These are phyloP conservation scores for Drosophila aldrichi DNA, from an alignment of 2,888 invertebrate genomes.

Conservation along the genomic window DNA sequence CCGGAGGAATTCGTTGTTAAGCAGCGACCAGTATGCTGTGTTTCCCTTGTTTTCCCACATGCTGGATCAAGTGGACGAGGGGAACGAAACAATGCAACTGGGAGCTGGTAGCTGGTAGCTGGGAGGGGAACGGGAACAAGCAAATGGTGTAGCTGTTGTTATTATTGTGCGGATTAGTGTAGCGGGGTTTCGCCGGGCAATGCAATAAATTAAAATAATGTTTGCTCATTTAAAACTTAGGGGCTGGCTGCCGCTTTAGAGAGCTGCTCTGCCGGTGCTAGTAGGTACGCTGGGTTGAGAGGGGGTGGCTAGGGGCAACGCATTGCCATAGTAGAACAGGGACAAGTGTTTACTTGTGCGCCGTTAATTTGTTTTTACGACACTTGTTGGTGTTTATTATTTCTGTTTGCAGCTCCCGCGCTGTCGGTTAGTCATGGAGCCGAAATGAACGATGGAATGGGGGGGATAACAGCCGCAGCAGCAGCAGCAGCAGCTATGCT, in stretches of 20 bases:
- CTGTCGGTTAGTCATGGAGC: slow-evolving; percentile 52
- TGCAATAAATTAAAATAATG: slow-evolving; percentile 72
- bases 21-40: slow-evolving; percentile 23
- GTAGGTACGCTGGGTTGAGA: no score
- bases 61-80: slow-evolving; percentile 9
- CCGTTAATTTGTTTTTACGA: slow-evolving; percentile 73
- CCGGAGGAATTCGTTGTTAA: slow-evolving; percentile 41
- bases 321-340: slow-evolving; percentile 15
- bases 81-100: slow-evolving; percentile 33
- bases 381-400: slow-evolving; percentile 72
- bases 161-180: slow-evolving; percentile 50
- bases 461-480: not conserved
- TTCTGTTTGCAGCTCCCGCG: slow-evolving; percentile 67
- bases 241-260: slow-evolving; percentile 29
- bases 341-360: slow-evolving; percentile 70
- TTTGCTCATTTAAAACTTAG: slow-evolving; percentile 70
- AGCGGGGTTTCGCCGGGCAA: slow-evolving; percentile 40
- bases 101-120: not conserved
- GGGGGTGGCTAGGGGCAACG: not conserved
- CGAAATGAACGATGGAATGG: slow-evolving; percentile 1
- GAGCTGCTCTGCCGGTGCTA: no score
- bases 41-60: slow-evolving; percentile 8
- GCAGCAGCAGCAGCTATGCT: not conserved
- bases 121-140: slow-evolving; percentile 1
- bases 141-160: slow-evolving; percentile 42